Base-by-base conservation (phyloP, 1,140 invertebrate species). In the Zaprionus tsacasi region DNA sequence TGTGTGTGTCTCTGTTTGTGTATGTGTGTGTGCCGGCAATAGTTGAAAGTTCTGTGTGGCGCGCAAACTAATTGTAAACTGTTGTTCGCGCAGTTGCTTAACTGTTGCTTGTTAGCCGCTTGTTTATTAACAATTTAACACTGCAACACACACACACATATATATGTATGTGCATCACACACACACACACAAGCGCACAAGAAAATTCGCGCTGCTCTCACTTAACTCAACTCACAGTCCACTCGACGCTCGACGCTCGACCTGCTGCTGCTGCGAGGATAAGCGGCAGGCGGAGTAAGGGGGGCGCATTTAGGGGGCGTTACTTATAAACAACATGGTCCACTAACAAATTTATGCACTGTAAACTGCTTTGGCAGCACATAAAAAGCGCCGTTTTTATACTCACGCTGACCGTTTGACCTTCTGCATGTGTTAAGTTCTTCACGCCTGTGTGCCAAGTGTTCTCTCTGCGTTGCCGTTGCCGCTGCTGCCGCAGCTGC, bases 101-200 rank as follows among this genome's bases (percentile, higher is more conserved):
- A 87, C 83, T 80, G 83, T 75, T 80, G 83, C 83, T 87, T 87
- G 83, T 87, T 87, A 88, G 74, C 61, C 77, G 85, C 85, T 87
- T 88, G 83, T 88, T 87, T 87, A 87, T 87, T 83, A 87, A 87
- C 83, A 87, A 87, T 87, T 87, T 87, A 87, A 86, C 83, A 79
- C 83, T 86, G 15, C 67, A 45, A 17, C 40, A 45, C n/a, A 45
- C 40, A 45, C 40, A 45, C 70, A 57, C 70, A 40, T n/a, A n/a
- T n/a, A n/a, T n/a, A 40, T 21, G 21, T 35, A 15, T 50, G 55
- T 33, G 25, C 33, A 63, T 10, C 35, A 59, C 15, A 56, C 54
- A 56, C 0, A 57, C 33, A 17, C n/a, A 57, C 17, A 48, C n/a
- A 60, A 21, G 36, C 13, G 0, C n/a, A 55, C 6, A 55, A n/a